Evolutionary conservation across 1,140 invertebrate species (phyloP).

Genomic region (Teleogryllus occipitalis): DNA sequence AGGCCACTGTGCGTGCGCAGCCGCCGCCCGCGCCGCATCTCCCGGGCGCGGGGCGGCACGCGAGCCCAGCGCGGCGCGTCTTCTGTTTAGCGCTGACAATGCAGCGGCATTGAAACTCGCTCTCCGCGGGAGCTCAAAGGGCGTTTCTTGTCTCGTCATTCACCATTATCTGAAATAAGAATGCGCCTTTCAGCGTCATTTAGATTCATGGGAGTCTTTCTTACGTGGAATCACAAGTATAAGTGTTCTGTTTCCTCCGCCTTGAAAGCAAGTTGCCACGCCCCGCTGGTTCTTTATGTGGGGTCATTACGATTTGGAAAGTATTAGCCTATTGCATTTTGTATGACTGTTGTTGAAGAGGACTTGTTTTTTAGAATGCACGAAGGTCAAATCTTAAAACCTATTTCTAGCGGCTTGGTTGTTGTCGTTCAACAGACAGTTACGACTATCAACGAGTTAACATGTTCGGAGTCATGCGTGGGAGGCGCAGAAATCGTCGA

Average conservation of each 20-base stretch:
- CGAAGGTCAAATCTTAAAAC: no score
- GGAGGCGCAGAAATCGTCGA: no score
- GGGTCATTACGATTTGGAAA: not conserved
- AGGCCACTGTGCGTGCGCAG: not conserved
- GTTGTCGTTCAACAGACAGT: no score
- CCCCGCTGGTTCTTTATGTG: not conserved
- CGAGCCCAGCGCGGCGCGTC: not conserved
- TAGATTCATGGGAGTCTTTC: not conserved
- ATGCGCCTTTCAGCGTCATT: not conserved
- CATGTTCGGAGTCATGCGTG: no score
- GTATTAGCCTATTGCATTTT: not conserved
- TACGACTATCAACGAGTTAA: no score
- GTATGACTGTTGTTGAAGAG: not conserved
- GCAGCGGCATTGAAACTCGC: not conserved
- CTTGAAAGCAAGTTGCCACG: not conserved
- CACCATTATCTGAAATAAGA: not conserved
- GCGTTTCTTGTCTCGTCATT: conserved; percentile 3
- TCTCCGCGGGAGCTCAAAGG: not conserved
- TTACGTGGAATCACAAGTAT: not conserved
- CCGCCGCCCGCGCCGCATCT: no score
- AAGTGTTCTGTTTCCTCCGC: not conserved
- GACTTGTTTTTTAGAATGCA: no score
- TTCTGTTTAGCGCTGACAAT: not conserved
- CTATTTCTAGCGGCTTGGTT: no score
- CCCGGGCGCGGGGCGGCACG: not conserved